Percentiles rank a stretch among this genome's conserved stretches.
These are phyloP conservation scores for Actinia equina DNA, from an alignment of 64 coral and sea anemone genomes.

Conservation along the genomic window DNA sequence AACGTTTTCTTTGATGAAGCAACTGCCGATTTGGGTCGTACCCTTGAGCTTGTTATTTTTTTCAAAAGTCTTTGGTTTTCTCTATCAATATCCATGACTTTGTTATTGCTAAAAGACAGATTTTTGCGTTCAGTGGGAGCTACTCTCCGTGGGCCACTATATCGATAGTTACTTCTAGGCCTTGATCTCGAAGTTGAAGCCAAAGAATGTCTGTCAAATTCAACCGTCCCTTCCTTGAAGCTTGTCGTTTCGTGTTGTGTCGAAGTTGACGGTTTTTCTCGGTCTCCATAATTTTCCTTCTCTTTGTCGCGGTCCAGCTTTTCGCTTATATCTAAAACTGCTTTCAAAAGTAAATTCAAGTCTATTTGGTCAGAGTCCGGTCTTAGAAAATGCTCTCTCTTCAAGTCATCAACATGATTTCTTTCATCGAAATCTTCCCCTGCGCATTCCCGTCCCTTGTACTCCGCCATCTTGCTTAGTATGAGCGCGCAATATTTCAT, in stretches of 20 bases:
- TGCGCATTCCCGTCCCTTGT: slow-evolving; percentile 18
- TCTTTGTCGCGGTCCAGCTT: slow-evolving; percentile 66
- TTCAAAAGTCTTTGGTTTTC: slow-evolving; percentile 90
- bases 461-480: slow-evolving; percentile 67
- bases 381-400: slow-evolving; percentile 81
- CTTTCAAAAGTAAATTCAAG: slow-evolving; percentile 83
- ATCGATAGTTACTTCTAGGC: slow-evolving; percentile 60
- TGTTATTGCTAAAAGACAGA: slow-evolving; percentile 89
- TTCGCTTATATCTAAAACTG: slow-evolving; percentile 96
- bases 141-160: slow-evolving; percentile 29
- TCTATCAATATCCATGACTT: slow-evolving; percentile 85
- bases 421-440: slow-evolving; percentile 31
- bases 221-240: slow-evolving; percentile 4
- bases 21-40: slow-evolving; percentile 62
- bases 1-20: slow-evolving; percentile 35
- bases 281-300: not conserved
- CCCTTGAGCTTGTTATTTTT: slow-evolving; percentile 62
- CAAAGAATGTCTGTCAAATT: slow-evolving; percentile 27
- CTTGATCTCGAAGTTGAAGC: slow-evolving; percentile 50
- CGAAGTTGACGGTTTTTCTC: not conserved
- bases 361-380: slow-evolving; percentile 98
- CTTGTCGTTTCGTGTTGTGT: not conserved
- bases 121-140: slow-evolving; percentile 79
- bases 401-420: slow-evolving; percentile 56
- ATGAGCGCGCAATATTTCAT: not conserved